Evolutionary conservation across 2,888 invertebrate genomes (phyloP).

Genomic region (Cryptophagus acutangulus): DNA sequence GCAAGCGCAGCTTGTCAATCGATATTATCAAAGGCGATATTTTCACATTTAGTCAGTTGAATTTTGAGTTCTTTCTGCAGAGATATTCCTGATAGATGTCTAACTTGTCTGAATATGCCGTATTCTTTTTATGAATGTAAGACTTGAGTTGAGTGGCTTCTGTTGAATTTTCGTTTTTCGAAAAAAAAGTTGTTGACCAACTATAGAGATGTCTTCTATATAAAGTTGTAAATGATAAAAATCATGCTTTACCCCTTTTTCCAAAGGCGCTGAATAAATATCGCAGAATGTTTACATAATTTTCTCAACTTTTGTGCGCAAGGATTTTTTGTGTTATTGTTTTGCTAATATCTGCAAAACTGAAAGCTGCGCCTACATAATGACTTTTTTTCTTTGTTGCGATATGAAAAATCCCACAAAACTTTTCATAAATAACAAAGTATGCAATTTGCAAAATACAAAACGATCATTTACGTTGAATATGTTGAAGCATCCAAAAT

Average conservation of each 20-base stretch:
- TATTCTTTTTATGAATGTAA: too few relatives aligned
- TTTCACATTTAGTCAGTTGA: conserved; percentile 17
- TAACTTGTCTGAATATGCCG: conserved; percentile 14
- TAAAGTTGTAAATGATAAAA: conserved; percentile 1
- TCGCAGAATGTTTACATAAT: conserved; percentile 1
- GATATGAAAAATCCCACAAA: too few relatives aligned
- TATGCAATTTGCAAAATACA: neutral
- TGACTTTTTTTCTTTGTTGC: conserved; percentile 1
- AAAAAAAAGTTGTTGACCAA: neutral
- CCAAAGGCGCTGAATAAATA: neutral
- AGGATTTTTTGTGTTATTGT: conserved; percentile 1
- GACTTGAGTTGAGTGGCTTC: too few relatives aligned
- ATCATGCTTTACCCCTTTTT: neutral
- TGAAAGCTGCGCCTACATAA: too few relatives aligned
- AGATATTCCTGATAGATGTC: conserved; percentile 13
- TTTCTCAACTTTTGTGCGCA: neutral
- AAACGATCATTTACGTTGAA: too few relatives aligned
- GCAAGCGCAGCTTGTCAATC: conserved; percentile 40
- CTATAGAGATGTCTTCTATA: too few relatives aligned
- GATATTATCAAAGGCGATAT: conserved; percentile 38
- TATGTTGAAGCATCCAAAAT: too few relatives aligned
- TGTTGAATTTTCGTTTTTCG: too few relatives aligned
- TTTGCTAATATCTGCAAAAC: neutral
- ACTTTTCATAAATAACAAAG: neutral
- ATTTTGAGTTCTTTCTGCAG: conserved; percentile 14